These are phyloP conservation scores for Alethe diademata DNA, from an alignment of 2,113 vertebrate species.

Conservation along the genomic window DNA sequence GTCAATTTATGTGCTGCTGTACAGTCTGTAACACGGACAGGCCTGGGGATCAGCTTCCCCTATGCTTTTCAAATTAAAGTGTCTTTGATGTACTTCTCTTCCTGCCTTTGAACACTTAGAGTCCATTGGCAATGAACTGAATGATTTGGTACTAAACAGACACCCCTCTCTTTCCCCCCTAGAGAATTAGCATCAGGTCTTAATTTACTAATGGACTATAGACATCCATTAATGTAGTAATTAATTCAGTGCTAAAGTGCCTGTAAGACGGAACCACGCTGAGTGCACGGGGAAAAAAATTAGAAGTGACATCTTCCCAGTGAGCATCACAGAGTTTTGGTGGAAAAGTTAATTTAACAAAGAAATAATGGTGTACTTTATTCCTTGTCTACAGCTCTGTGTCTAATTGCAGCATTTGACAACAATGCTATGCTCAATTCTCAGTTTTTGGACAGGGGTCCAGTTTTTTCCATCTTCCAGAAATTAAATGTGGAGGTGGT, in stretches of 20 bases:
- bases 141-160: conserved; percentile 9
- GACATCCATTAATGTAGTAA: conserved; percentile 53
- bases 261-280: not conserved
- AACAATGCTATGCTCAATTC: not conserved
- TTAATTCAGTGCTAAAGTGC: conserved; percentile 65
- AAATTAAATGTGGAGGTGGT: not conserved
- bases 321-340: not conserved
- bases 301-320: conserved; percentile 6
- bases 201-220: conserved; percentile 61
- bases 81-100: conserved; percentile 27
- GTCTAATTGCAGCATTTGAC: not conserved
- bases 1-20: not conserved
- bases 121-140: not conserved
- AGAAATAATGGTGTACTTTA: not conserved
- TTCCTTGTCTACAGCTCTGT: not conserved
- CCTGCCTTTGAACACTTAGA: conserved; percentile 42
- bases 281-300: not conserved
- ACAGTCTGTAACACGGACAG: not conserved
- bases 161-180: not conserved
- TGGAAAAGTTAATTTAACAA: conserved; percentile 26
- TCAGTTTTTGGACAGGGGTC: not conserved
- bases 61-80: not conserved
- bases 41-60: not conserved
- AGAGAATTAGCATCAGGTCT: conserved; percentile 52
- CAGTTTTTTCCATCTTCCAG: not conserved